Evolutionary conservation across 2,797 vertebrate species (phyloP).

Genomic region (Pseudochromis fuscus): DNA sequence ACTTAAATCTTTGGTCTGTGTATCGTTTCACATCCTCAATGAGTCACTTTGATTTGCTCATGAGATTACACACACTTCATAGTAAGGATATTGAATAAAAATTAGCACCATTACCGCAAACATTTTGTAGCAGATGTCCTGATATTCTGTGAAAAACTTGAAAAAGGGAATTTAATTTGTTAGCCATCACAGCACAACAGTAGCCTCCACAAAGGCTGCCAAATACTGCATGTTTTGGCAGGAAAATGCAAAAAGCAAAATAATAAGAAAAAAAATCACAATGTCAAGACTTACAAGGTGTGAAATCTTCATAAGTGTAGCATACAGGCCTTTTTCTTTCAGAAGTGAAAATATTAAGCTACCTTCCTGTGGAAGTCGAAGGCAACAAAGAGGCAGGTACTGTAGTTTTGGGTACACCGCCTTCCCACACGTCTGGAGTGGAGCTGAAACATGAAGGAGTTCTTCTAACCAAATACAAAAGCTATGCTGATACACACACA

Average conservation of each 20-base stretch:
- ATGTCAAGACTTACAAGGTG: slow-evolving; percentile 61
- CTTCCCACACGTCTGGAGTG: slow-evolving; percentile 5
- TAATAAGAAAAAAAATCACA: background rate
- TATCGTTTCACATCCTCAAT: background rate
- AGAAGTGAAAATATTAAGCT: slow-evolving; percentile 51
- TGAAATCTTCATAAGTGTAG: slow-evolving; percentile 32
- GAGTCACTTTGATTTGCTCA: slow-evolving; percentile 29
- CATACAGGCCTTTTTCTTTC: no score
- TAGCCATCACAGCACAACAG: slow-evolving; percentile 40
- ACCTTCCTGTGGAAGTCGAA: slow-evolving; percentile 45
- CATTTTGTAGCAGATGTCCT: slow-evolving; percentile 29
- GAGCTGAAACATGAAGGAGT: slow-evolving; percentile 43
- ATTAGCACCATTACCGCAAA: slow-evolving; percentile 27
- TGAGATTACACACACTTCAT: slow-evolving; percentile 37
- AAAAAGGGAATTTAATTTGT: slow-evolving; percentile 64
- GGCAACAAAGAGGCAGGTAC: slow-evolving; percentile 25
- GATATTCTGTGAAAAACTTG: slow-evolving; percentile 33
- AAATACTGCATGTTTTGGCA: slow-evolving; percentile 29
- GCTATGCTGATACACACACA: slow-evolving; percentile 62
- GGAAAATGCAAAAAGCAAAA: slow-evolving; percentile 22
- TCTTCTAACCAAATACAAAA: slow-evolving; percentile 76
- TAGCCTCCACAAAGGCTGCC: slow-evolving; percentile 30
- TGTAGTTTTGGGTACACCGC: background rate
- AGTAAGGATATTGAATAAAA: slow-evolving; percentile 21
- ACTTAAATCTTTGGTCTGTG: slow-evolving; percentile 7